Evolutionary conservation across 2,113 vertebrate genomes (phyloP), one percentile per base, ranked within the genome.

Genomic region (Hemiscyllium ocellatum): DNA sequence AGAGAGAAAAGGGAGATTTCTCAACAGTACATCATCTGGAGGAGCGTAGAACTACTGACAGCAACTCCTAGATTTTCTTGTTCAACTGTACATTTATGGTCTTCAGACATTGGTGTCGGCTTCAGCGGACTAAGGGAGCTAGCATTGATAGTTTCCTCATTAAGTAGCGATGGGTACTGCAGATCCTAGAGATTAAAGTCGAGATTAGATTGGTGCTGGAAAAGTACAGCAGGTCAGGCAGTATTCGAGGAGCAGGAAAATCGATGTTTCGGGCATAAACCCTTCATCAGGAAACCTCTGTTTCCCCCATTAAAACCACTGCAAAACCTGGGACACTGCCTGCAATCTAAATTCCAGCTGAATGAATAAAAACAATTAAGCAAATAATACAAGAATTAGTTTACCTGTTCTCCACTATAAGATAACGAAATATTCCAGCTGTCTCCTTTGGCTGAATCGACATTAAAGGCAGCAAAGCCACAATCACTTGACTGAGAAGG

Each of bases 321-420:
- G 70, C 22, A 26, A 72, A 26, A 72, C 29, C 70, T 29, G 24
- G 5, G 29, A 26, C 70, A 72, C 29, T 5, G 15, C 22, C 37
- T 47, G 4, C n/a, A 83, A 83, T 17, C 47, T 86, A 50, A 86
- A 95, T 26, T 61, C 33, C 66, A 26, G 29, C 17, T 52, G 56
- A 94, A 96, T 96, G 87, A 94, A 47, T 93, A 72, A 52, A 56
- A 95, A 96, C 0, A 95, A 96, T 13, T 97, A 96, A 96, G 96
- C 37, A 47, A 96, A 96, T 96, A 19, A 96, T 0, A 1, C 15
- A 19, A 95, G 85, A n/a, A 95, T 96, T 15, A 95, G 19, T 1
- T n/a, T 97, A 99, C 99, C 98, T 98, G 98, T 99, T 99, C 83
- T 99, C 98, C 96, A 99, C 98, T 83, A 99, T 99, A 96, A 99